Base-by-base conservation (phyloP, 1,140 invertebrate species). In the Chironomus tepperi region DNA sequence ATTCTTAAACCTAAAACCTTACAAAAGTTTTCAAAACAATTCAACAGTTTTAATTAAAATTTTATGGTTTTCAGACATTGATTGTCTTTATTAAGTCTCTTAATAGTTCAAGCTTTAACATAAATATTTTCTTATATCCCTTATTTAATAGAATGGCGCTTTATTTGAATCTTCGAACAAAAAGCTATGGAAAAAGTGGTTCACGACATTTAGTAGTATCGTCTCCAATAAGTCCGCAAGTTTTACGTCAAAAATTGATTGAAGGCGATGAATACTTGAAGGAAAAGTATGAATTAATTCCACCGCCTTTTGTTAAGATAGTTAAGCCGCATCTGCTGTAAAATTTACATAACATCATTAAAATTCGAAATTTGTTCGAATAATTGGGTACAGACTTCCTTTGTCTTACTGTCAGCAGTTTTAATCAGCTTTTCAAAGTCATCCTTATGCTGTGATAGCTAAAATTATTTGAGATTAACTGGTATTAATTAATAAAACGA, bases 181-280 rank as follows among this genome's bases (percentile, higher is more conserved):
- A 78, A 73, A 89, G 88, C 77, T 86, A 87, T 76, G 88, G 88
- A 0, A 80, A 81, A 12, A 85, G 81, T 0, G 79, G 81, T 3
- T 75, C 79, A 3, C 79, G 87, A 7, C 84, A 81, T 74, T 76
- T 88, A 57, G 80, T 87, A 3, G 80, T 88, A 0, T 70, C 65
- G 0, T 1, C 65, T 3, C n/a, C 1, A 21, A 18, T 70, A 9
- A 70, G 65, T 70, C 65, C 65, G 19, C 65, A 70, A 21, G 65
- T 70, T 19, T 21, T 70, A 21, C 16, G 65, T 19, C 65, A 70
- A 70, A 70, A 70, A 70, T 21, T 70, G 9, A 15, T 70, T 19
- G 65, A 70, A 70, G 65, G 65, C 2, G 65, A 70, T 19, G 1
- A 6, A 19, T 70, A 70, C 18, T 70, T 70, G 19, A 19, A 19